A percentile compares a stretch with the other conserved stretches of the same genome.
These are phyloP conservation scores for Eudasyphora cyanicolor DNA, from an alignment of 2,888 invertebrate genomes.

Conservation along the genomic window DNA sequence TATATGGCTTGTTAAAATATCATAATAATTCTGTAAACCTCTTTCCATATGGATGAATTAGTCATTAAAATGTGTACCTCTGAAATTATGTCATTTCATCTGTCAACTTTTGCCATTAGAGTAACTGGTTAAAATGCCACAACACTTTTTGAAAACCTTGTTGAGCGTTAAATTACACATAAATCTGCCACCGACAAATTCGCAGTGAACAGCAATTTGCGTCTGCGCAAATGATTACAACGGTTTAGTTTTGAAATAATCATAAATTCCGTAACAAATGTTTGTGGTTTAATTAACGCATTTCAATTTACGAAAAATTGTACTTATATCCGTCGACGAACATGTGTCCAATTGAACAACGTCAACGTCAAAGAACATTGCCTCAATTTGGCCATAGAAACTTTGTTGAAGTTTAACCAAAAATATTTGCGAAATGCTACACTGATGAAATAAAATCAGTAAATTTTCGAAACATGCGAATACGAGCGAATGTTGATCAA, in stretches of 20 bases:
- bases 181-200: neutral
- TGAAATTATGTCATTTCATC: no score
- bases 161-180: neutral
- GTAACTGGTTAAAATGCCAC: no score
- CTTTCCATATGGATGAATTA: no score
- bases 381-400: neutral
- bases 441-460: neutral
- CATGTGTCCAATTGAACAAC: neutral
- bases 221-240: neutral
- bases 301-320: neutral
- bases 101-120: no score
- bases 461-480: neutral
- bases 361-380: neutral
- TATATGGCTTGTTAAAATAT: no score
- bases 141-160: neutral
- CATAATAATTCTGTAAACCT: no score
- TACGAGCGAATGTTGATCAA: neutral
- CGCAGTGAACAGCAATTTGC: neutral
- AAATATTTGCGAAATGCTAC: no score
- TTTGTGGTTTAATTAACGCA: slow-evolving; percentile 9
- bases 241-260: neutral
- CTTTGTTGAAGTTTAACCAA: neutral
- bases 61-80: no score
- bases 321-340: neutral
- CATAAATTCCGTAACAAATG: slow-evolving; percentile 4